These are phyloP conservation scores for Perithous albicinctus DNA, from an alignment of 2,888 invertebrate species.

Conservation along the genomic window DNA sequence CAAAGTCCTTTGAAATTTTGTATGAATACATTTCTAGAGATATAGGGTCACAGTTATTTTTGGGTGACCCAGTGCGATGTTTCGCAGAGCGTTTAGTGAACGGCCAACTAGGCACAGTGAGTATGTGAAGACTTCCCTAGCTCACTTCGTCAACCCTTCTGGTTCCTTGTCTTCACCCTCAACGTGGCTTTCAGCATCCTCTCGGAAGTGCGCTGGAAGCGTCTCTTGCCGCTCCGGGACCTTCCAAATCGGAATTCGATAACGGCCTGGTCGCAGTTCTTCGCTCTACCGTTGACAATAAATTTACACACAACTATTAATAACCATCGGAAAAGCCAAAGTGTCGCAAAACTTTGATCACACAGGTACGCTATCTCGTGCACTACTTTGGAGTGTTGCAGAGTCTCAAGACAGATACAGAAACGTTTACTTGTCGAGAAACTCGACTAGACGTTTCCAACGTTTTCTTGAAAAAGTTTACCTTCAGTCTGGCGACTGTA, in stretches of 20 bases:
- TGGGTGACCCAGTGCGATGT: conserved; percentile 45
- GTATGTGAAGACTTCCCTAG: conserved; percentile 5
- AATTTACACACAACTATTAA: conserved; percentile 48
- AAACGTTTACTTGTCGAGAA: conserved; percentile 13
- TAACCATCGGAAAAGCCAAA: conserved; percentile 8
- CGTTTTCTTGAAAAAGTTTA: conserved; percentile 36
- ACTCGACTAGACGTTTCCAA: conserved; percentile 17
- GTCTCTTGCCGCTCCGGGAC: neutral
- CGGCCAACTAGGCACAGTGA: conserved; percentile 9
- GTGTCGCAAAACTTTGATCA: conserved; percentile 1
- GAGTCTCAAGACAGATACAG: neutral
- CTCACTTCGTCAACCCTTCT: conserved; percentile 11
- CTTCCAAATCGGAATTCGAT: conserved; percentile 54
- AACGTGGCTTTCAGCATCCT: neutral
- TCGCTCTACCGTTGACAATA: conserved; percentile 8
- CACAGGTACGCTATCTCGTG: neutral
- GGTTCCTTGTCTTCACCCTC: neutral
- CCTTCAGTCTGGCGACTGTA: neutral
- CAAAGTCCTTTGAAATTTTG: neutral
- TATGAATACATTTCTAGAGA: neutral
- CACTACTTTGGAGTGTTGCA: neutral
- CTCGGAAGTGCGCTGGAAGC: conserved; percentile 5
- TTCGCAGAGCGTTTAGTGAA: conserved; percentile 34
- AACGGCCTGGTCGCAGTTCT: neutral
- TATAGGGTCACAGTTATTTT: conserved; percentile 57